Evolutionary conservation across 2,113 vertebrate genomes (phyloP).

Genomic region (Eleginops maclovinus): DNA sequence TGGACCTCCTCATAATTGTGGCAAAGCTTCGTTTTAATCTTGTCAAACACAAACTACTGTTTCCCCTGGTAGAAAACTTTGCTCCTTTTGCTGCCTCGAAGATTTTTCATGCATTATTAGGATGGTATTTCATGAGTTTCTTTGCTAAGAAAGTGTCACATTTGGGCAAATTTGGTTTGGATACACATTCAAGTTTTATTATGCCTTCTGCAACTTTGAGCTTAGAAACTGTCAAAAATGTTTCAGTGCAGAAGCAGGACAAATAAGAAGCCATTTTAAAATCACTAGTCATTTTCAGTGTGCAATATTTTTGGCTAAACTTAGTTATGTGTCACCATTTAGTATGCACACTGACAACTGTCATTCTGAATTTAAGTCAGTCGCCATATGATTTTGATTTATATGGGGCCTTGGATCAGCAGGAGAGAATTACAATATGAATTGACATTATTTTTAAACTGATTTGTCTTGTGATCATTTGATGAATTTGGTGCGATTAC

Average conservation of each 20-base stretch:
- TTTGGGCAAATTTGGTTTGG: background rate
- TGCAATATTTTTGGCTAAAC: background rate
- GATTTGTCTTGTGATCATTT: background rate
- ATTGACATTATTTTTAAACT: background rate
- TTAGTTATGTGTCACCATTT: background rate
- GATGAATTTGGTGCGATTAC: background rate
- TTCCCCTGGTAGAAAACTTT: constrained; percentile 1
- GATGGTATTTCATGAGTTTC: background rate
- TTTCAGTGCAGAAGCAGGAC: no score
- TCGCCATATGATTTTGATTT: no score
- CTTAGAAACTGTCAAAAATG: no score
- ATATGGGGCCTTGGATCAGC: no score
- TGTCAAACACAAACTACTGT: constrained; percentile 12
- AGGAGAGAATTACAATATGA: no score
- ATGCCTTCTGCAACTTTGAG: background rate
- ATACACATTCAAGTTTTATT: background rate
- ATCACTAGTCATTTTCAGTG: background rate
- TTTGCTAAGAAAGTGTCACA: background rate
- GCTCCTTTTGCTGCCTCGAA: background rate
- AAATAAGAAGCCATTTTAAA: no score
- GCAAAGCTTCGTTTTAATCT: constrained; percentile 9
- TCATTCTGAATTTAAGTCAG: background rate
- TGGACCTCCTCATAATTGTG: constrained; percentile 26
- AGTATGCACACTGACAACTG: no score
- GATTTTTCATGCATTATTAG: background rate